These are phyloP conservation scores for Eupithecia centaureata DNA, from an alignment of 2,888 invertebrate genomes.

Conservation along the genomic window DNA sequence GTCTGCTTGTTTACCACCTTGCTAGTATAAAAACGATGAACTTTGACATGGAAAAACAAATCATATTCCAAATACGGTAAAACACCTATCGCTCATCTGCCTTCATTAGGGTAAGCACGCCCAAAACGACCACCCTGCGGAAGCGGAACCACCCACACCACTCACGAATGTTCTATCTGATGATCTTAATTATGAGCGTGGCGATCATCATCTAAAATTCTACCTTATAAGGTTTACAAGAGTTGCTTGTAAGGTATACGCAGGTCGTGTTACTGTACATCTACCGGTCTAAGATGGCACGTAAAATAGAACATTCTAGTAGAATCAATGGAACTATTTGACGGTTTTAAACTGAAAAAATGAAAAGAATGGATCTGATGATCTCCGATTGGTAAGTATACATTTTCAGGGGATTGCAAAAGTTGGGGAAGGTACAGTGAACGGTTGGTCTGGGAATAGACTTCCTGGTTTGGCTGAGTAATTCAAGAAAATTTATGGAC, in stretches of 20 bases:
- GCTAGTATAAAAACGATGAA: too few species aligned
- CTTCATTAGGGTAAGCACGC: conserved; percentile 52
- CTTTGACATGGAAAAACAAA: neutral
- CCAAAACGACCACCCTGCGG: conserved; percentile 75
- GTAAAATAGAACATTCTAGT: neutral
- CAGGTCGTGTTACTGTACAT: conserved; percentile 53
- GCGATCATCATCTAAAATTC: conserved; percentile 82
- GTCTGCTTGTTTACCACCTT: too few species aligned
- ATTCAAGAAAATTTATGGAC: too few species aligned
- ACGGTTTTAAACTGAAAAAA: neutral
- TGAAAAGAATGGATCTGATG: neutral
- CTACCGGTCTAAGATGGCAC: conserved; percentile 3
- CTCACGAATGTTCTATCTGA: conserved; percentile 76
- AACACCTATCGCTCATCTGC: conserved; percentile 50
- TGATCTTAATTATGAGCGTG: conserved; percentile 83
- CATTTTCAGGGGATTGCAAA: too few species aligned
- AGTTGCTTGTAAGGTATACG: conserved; percentile 71
- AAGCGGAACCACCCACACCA: conserved; percentile 81
- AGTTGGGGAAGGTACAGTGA: too few species aligned
- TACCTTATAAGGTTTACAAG: conserved; percentile 82
- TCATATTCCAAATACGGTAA: conserved; percentile 40
- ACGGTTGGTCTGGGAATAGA: too few species aligned
- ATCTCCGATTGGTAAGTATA: too few species aligned
- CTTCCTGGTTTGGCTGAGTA: too few species aligned
- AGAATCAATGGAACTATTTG: neutral